phyloP scores from a whole-genome alignment of 2,888 invertebrate species.

The Lissocephala sabroskyi region DNA sequence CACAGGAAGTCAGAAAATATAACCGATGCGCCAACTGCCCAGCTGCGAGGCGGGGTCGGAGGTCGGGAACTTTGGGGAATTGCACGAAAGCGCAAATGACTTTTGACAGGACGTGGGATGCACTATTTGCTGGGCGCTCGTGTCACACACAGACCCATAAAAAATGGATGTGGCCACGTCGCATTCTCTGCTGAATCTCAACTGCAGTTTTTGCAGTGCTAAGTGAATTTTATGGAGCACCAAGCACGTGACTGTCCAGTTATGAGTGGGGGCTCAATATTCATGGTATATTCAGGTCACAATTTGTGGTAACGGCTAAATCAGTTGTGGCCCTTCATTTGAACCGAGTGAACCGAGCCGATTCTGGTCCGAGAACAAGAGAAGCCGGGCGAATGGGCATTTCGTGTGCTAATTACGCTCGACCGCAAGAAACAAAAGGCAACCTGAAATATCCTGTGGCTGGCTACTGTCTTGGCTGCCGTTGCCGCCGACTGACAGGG shows the following conservation, averaged over 20 bases:
- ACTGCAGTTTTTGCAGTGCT: slow-evolving; percentile 53
- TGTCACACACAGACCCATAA: slow-evolving; percentile 28
- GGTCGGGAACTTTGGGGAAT: slow-evolving; percentile 47
- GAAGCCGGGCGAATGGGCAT: no score
- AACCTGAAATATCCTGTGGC: neutral
- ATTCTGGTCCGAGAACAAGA: neutral
- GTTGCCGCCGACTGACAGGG: no score
- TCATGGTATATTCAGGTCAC: neutral
- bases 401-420: slow-evolving; percentile 1
- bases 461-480: no score
- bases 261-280: slow-evolving; percentile 9
- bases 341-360: neutral
- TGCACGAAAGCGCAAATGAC: slow-evolving; percentile 30
- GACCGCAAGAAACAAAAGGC: slow-evolving; percentile 2
- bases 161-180: slow-evolving; percentile 48
- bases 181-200: slow-evolving; percentile 44
- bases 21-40: slow-evolving; percentile 5
- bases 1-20: slow-evolving; percentile 40
- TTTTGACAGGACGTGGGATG: slow-evolving; percentile 26
- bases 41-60: no score
- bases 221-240: slow-evolving; percentile 48
- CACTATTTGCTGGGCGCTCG: slow-evolving; percentile 15
- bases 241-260: slow-evolving; percentile 54
- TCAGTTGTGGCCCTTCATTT: no score
- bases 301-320: neutral